These are phyloP conservation scores for Tetraodon nigroviridis DNA, from an alignment of 2,113 vertebrate genomes.

Conservation along the genomic window DNA sequence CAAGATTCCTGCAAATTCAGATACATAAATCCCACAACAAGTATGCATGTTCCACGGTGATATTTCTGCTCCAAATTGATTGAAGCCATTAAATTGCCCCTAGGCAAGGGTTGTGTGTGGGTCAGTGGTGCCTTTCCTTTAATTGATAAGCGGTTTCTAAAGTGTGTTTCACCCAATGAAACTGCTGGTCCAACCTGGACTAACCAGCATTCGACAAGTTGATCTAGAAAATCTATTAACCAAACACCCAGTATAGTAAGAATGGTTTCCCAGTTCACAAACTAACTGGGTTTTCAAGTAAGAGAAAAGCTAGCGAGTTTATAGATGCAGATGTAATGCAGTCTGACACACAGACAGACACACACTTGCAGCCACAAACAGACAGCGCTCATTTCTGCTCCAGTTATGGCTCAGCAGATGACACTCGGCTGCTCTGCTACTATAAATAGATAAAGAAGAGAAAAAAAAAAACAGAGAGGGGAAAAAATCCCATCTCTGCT, in stretches of 20 bases:
- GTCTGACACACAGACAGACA: conserved; percentile 20
- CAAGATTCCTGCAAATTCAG: no score
- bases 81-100: no score
- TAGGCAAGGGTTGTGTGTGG: no score
- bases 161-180: no score
- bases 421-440: conserved; percentile 39
- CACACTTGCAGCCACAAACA: conserved; percentile 35
- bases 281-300: no score
- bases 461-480: conserved; percentile 28
- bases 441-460: conserved; percentile 56
- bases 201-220: no score
- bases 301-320: not conserved
- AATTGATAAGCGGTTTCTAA: no score
- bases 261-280: not conserved
- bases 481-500: conserved; percentile 48
- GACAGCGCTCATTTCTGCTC: conserved; percentile 58
- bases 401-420: conserved; percentile 60
- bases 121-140: no score
- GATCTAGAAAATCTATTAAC: not conserved
- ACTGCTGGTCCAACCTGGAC: no score
- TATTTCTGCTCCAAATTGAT: no score
- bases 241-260: not conserved
- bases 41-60: no score
- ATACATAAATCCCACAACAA: no score
- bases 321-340: conserved; percentile 7